phyloP scores from a whole-genome alignment of 2,888 invertebrate genomes.

The Nemurella pictetii region DNA sequence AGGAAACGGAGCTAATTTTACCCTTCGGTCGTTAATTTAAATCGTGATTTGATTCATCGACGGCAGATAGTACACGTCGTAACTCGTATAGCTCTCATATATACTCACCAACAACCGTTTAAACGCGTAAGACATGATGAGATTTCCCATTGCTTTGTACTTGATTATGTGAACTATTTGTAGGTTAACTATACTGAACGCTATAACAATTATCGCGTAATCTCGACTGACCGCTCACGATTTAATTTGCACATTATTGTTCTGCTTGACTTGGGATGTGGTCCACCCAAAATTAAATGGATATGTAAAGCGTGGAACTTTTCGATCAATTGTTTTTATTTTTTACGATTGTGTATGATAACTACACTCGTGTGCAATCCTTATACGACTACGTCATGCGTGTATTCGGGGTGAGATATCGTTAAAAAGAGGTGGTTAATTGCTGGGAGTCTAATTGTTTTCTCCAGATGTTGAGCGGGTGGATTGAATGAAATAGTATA shows the following conservation, averaged over 20 bases:
- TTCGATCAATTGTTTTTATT: neutral
- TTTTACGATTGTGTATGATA: neutral
- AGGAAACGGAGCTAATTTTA: neutral
- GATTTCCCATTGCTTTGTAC: neutral
- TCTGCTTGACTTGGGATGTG: neutral
- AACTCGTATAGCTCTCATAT: neutral
- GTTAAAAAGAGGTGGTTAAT: neutral
- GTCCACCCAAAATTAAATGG: neutral
- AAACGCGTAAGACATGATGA: neutral
- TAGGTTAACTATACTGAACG: neutral
- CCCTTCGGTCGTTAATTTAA: conserved; percentile 7
- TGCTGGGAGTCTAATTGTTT: neutral
- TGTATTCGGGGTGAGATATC: neutral
- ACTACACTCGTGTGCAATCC: neutral
- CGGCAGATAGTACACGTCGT: neutral
- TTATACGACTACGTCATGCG: neutral
- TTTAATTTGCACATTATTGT: neutral
- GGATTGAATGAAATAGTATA: neutral
- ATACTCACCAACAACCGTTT: neutral
- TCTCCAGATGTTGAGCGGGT: conserved; percentile 26
- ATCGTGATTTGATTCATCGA: conserved; percentile 15
- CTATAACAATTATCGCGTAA: neutral
- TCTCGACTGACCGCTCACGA: neutral
- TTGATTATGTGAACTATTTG: neutral
- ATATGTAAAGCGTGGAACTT: neutral